Base-by-base conservation (phyloP, 2,797 vertebrate species). In the Tarsius wallacei region DNA sequence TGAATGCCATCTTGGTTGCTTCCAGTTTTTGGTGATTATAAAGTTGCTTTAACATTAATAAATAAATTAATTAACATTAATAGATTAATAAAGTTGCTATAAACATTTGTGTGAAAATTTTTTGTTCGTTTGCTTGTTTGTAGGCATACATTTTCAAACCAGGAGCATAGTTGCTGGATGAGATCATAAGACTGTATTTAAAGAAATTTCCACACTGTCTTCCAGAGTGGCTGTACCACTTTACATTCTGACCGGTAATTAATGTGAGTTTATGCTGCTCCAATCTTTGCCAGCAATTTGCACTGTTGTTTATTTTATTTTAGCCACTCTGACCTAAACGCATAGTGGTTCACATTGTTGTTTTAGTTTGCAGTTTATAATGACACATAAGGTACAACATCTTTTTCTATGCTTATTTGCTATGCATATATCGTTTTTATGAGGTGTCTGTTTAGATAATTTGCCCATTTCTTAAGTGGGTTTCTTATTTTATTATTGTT, bases 321-420 rank as follows among this genome's bases (percentile, higher is more conserved):
- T 36, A 15, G n/a, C 16, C 31, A 16, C 80, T n/a, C 15, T 10
- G 36, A 16, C 8, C 0, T 10, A 26, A 49, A 36, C 9, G 16
- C 21, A 0, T 11, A 2, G 9, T 10, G 33, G 19, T 8, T 33
- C 36, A 1, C 61, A 4, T 7, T 8, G 5, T 31, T 24, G 21
- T 57, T 66, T 59, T 51, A 28, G 8, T 26, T 66, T 17, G 3
- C 5, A 33, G 1, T 74, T 42, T 47, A 36, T 64, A 49, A 0
- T 3, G 36, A 3, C 31, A 49, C 28, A 12, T 13, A 1, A 12
- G 17, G 7, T 7, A 12, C 8, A 28, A 7, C 22, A 8, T 12
- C 9, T 26, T 49, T 78, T 33, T 31, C 33, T 59, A 4, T 33
- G 51, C 7, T 74, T n/a, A 9, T 4, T 36, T 68, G 2, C 14